Evolutionary conservation across 2,797 vertebrate species (phyloP).

Genomic region (Astyanax mexicanus): DNA sequence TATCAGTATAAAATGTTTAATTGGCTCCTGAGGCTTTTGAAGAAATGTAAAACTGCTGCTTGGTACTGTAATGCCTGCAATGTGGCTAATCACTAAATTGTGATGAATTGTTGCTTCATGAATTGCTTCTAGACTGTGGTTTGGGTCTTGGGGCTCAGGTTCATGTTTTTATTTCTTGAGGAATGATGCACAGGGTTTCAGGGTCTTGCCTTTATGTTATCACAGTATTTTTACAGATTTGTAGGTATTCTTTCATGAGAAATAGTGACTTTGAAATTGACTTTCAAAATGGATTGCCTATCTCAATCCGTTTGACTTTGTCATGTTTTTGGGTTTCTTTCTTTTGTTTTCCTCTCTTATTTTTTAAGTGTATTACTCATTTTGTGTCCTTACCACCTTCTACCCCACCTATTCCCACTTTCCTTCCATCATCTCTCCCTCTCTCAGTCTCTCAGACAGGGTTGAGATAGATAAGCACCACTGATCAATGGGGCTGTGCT

Average conservation of each 20-base stretch:
- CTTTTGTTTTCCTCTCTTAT: constrained; percentile 10
- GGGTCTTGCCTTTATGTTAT: background rate
- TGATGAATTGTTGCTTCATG: background rate
- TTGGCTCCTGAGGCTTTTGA: constrained; percentile 11
- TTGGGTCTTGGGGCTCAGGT: background rate
- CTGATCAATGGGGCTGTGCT: constrained; percentile 57
- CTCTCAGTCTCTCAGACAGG: constrained; percentile 35
- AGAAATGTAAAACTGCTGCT: background rate
- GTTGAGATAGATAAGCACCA: constrained; percentile 54
- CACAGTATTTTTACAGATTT: background rate
- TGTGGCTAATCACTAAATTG: background rate
- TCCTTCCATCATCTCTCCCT: constrained; percentile 37
- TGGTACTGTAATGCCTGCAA: background rate
- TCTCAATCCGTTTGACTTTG: constrained; percentile 42
- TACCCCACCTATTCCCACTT: background rate
- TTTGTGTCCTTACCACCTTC: background rate
- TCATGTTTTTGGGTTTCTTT: constrained; percentile 37
- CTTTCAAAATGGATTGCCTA: too few species aligned
- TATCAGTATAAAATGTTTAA: too few species aligned
- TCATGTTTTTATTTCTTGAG: background rate
- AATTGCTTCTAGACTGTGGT: background rate
- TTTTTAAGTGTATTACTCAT: constrained; percentile 44
- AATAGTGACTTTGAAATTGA: too few species aligned
- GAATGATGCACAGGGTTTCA: too few species aligned
- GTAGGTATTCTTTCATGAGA: too few species aligned